Evolutionary conservation across 2,797 vertebrate species (phyloP).

Genomic region (Pangasius krempfi): DNA sequence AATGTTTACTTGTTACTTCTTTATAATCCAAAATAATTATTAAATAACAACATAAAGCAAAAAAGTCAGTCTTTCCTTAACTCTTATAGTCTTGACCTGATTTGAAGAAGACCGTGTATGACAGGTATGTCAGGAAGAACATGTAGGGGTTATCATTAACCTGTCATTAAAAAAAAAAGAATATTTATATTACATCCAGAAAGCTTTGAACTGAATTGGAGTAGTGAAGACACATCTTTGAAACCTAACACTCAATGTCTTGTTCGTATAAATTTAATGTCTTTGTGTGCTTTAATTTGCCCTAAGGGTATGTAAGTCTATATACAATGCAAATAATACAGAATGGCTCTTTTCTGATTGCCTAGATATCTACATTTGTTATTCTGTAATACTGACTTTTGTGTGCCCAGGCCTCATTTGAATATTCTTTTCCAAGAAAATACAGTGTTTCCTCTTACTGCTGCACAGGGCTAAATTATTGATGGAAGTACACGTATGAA

Average conservation of each 20-base stretch:
- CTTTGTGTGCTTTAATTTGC: not conserved
- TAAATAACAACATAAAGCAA: not conserved
- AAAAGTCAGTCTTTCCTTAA: not conserved
- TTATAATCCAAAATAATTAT: not conserved
- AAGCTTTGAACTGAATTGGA: not conserved
- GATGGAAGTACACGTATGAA: slow-evolving; percentile 56
- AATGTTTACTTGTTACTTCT: not conserved
- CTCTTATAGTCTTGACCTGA: not conserved
- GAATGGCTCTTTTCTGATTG: not conserved
- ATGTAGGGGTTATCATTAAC: not conserved
- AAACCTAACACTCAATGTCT: too few relatives aligned
- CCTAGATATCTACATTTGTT: not conserved
- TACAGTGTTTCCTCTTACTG: not conserved
- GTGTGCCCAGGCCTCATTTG: not conserved
- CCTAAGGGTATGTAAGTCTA: not conserved
- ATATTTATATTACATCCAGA: too few relatives aligned
- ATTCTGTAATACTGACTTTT: not conserved
- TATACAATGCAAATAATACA: not conserved
- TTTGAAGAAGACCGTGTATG: not conserved
- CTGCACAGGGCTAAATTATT: slow-evolving; percentile 48
- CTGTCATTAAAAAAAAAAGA: not conserved
- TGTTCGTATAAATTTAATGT: not conserved
- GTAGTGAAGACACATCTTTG: not conserved
- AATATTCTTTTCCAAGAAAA: not conserved
- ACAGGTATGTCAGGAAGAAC: not conserved